phyloP scores from a whole-genome alignment of 92 coral and sea anemone species.

The Galaxea fascicularis region DNA sequence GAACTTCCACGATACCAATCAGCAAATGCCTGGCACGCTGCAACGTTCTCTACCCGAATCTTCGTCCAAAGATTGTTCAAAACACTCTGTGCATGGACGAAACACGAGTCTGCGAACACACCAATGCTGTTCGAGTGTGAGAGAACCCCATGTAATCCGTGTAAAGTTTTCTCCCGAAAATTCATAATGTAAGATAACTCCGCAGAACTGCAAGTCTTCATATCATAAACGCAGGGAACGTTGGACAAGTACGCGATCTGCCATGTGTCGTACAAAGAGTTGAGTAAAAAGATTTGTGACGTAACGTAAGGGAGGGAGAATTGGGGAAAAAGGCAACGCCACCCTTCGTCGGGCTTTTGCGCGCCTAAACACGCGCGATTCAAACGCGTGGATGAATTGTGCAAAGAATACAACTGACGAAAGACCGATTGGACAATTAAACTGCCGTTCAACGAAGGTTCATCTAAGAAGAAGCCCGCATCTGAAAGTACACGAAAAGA shows the following conservation, averaged over 20 bases:
- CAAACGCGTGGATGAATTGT: constrained; percentile 23
- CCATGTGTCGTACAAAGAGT: constrained; percentile 49
- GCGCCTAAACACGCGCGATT: constrained; percentile 46
- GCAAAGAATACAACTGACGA: constrained; percentile 27
- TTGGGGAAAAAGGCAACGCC: constrained; percentile 56
- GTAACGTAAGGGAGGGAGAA: constrained; percentile 23
- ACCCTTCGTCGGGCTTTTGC: constrained; percentile 4
- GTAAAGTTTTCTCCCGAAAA: constrained; percentile 28
- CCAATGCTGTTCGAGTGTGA: constrained; percentile 1
- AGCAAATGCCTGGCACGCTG: constrained; percentile 32
- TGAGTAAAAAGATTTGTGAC: constrained; percentile 34
- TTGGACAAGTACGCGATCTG: constrained; percentile 38
- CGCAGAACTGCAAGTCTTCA: constrained; percentile 36
- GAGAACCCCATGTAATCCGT: constrained; percentile 28
- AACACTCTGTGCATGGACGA: constrained; percentile 31
- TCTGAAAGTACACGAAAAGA: constrained; percentile 51
- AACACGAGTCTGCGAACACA: constrained; percentile 47
- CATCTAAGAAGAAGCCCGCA: constrained; percentile 49
- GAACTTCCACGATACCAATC: constrained; percentile 22
- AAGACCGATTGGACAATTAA: constrained; percentile 22
- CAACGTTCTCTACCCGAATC: constrained; percentile 17
- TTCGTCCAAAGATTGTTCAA: constrained; percentile 36
- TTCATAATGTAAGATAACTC: constrained; percentile 29
- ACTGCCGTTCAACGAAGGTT: constrained; percentile 47
- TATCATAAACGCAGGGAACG: constrained; percentile 41